These are phyloP conservation scores for Myioborus miniatus DNA, from an alignment of 2,797 vertebrate genomes.

Conservation along the genomic window DNA sequence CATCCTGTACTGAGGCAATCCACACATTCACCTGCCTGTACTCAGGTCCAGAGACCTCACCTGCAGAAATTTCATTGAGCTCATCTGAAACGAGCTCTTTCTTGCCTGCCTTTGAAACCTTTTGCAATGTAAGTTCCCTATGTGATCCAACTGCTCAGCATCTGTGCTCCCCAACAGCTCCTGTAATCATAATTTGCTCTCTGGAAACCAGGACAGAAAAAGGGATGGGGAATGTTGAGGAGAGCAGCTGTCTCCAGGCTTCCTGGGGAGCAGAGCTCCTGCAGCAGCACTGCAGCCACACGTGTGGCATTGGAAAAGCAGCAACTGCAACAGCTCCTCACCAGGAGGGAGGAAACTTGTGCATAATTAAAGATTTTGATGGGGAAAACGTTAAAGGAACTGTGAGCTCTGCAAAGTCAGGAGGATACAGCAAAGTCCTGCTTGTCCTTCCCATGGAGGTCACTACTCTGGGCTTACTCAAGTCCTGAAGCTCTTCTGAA, in stretches of 20 bases:
- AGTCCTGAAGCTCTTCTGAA: not conserved
- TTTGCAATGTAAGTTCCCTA: not conserved
- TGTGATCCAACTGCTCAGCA: not conserved
- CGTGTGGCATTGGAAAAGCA: not conserved
- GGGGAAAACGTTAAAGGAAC: not conserved
- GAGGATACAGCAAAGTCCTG: accelerated
- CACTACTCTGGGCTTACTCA: not conserved
- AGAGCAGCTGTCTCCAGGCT: not conserved
- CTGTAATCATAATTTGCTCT: not conserved
- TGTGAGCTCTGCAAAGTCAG: not conserved
- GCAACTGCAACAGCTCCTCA: not conserved
- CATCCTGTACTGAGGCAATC: not conserved
- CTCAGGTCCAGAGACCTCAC: not conserved
- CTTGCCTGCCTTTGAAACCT: not conserved
- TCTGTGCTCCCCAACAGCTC: not conserved
- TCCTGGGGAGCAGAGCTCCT: not conserved
- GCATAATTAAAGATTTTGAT: not conserved
- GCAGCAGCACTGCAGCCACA: not conserved
- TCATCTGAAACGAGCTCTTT: not conserved
- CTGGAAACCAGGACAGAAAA: not conserved
- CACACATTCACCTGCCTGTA: not conserved
- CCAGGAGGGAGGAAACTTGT: not conserved
- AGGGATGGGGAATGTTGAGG: not conserved
- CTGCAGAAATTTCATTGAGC: not conserved
- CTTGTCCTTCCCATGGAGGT: not conserved